Percentiles rank a stretch among this genome's conserved stretches.
Conservation (phyloP, 2,888 invertebrate species). For the Pimpla rufipes region DNA sequence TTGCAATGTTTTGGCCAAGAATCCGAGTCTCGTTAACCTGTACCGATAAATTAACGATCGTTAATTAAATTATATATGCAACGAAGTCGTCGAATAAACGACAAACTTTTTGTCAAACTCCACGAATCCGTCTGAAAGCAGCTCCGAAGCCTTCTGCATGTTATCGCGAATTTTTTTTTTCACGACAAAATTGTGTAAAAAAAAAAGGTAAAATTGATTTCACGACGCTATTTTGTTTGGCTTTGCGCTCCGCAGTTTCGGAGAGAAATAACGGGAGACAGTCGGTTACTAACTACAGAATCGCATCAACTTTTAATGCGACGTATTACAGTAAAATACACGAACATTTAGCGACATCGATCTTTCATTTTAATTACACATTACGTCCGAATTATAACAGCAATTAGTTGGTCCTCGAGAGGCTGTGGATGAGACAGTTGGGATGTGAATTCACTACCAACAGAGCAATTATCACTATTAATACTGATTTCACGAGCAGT, state of each 20-base stretch:
- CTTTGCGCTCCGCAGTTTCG: background rate
- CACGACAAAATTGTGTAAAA: background rate
- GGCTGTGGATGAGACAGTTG: slow-evolving; percentile 24
- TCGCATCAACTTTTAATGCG: slow-evolving; percentile 9
- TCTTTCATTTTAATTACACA: slow-evolving; percentile 11
- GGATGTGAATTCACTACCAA: background rate
- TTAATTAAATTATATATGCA: background rate
- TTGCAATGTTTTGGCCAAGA: slow-evolving; percentile 26
- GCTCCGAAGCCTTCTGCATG: slow-evolving; percentile 30
- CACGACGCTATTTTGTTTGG: slow-evolving; percentile 1
- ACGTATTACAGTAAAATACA: slow-evolving; percentile 36
- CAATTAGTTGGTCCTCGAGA: slow-evolving; percentile 59
- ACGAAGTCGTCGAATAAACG: background rate
- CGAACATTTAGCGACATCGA: slow-evolving; percentile 40
- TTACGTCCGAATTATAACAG: slow-evolving; percentile 14
- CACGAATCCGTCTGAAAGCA: slow-evolving; percentile 32
- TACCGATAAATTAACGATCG: background rate
- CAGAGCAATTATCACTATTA: background rate
- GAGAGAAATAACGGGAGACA: background rate
- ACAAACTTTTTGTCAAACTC: slow-evolving; percentile 41
- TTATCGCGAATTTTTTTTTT: background rate
- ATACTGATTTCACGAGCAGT: slow-evolving; percentile 16
- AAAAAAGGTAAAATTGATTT: background rate
- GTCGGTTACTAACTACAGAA: background rate
- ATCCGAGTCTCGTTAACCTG: slow-evolving; percentile 43